Base-by-base conservation (phyloP, 2,888 invertebrate species). In the Lagria hirta region DNA sequence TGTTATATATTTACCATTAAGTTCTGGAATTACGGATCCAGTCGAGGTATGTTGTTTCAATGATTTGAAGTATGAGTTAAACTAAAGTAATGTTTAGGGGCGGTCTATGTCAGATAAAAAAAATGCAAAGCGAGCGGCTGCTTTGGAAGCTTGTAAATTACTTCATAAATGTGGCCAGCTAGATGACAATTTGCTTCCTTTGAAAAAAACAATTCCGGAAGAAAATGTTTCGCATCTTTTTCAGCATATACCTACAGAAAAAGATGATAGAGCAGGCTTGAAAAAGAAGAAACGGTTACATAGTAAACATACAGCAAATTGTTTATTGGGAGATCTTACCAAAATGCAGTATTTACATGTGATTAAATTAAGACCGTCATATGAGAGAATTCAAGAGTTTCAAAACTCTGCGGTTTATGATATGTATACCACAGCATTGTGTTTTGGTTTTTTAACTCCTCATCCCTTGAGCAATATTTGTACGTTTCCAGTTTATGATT, bases 121-220 rank as follows among this genome's bases (percentile, higher is more conserved):
- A 52, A 50, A 26, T 10, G 94, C 95, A 0, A 93, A 93, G 70
- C 81, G 86, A 55, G 84, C 88, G 0, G 93, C 86, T 0, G 94
- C 93, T 0, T 71, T 94, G 41, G 79, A 83, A 42, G 80, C 84
- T 0, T 93, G 93, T 65, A 78, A 80, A 38, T 64, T 71, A 54
- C 73, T 97, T 3, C 85, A 92, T 55, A 49, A 82, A 60, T 58
- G 68, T 4, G 85, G 85, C 0, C 93, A 91, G 69, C 72, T 97
- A 1, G 78, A 82, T 49, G 75, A 86, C 15, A 75, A 82, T 17
- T 71, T 96, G 36, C 61, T 86, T 42, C 95, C 94, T 0, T 61
- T 65, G 12, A 67, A 70, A 1, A 54, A 60, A 8, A 53, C 47
- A 3, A 42, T 70, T 7, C 6, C 70, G 54, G 73, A 76, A 18